Percentiles rank a stretch among this genome's conserved stretches.
phyloP scores from a whole-genome alignment of 2,113 vertebrate genomes.

The Collichthys lucidus region DNA sequence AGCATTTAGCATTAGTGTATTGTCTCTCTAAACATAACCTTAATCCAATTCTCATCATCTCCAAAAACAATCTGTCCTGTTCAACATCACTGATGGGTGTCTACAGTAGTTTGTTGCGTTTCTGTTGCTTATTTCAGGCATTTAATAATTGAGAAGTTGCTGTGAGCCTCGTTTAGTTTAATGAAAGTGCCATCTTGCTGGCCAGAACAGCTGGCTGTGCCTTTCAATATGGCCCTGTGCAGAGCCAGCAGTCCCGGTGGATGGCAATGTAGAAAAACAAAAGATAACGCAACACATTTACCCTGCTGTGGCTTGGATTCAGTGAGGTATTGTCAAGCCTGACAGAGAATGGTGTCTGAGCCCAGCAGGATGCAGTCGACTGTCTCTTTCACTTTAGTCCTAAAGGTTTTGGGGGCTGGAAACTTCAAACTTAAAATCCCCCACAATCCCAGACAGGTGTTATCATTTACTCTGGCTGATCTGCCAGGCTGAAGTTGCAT shows the following conservation, averaged over 20 bases:
- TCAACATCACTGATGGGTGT: conserved; percentile 47
- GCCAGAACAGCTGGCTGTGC: conserved; percentile 52
- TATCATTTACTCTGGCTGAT: conserved; percentile 33
- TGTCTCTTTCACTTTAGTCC: conserved; percentile 36
- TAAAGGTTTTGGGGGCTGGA: conserved; percentile 26
- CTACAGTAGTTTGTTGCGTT: conserved; percentile 7
- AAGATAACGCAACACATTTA: conserved; percentile 53
- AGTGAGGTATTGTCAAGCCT: conserved; percentile 48
- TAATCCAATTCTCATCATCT: conserved; percentile 65
- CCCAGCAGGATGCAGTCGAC: conserved; percentile 25
- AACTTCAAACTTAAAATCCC: conserved; percentile 18
- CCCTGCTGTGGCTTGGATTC: conserved; percentile 40
- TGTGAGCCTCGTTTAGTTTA: conserved; percentile 71
- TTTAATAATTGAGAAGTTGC: conserved; percentile 78
- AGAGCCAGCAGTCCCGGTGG: conserved; percentile 61
- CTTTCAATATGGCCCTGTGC: conserved; percentile 63
- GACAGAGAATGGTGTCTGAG: conserved; percentile 43
- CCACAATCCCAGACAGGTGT: conserved; percentile 27
- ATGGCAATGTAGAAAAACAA: conserved; percentile 55
- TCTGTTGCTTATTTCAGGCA: conserved; percentile 59
- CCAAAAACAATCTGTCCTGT: conserved; percentile 42
- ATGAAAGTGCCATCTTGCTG: conserved; percentile 72
- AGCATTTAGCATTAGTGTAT: conserved; percentile 46
- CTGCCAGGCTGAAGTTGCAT: neutral
- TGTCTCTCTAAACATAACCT: conserved; percentile 34